phyloP scores from a whole-genome alignment of 2,888 invertebrate genomes.

The Macrosoma leucophasiata region DNA sequence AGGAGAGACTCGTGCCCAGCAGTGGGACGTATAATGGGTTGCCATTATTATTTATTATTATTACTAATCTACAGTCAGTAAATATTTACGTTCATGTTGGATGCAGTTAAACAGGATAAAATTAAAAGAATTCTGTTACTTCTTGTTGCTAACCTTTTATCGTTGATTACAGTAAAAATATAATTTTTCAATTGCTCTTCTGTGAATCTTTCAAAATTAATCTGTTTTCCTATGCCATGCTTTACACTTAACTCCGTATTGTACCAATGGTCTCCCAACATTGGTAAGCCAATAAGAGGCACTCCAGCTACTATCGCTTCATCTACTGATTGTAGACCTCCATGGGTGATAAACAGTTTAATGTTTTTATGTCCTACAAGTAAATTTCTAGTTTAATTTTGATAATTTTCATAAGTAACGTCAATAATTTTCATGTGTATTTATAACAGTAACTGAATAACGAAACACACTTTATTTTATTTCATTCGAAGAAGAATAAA shows the following conservation, averaged over 20 bases:
- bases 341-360: constrained; percentile 55
- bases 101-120: too few species aligned
- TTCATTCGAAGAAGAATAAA: background rate
- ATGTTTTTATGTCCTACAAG: constrained; percentile 54
- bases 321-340: constrained; percentile 55
- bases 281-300: constrained; percentile 53
- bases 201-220: constrained; percentile 36
- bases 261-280: constrained; percentile 50
- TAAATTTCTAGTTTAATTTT: constrained; percentile 3
- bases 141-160: constrained; percentile 9
- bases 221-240: constrained; percentile 37
- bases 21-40: too few species aligned
- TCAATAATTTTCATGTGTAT: too few species aligned
- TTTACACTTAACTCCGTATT: constrained; percentile 41
- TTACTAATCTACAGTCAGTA: too few species aligned
- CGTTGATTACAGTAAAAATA: constrained; percentile 10
- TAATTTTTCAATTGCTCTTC: constrained; percentile 27
- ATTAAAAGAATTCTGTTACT: too few species aligned
- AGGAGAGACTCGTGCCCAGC: too few species aligned
- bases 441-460: too few species aligned
- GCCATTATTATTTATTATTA: too few species aligned
- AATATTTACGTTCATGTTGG: too few species aligned
- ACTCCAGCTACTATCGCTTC: constrained; percentile 52
- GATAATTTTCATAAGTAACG: background rate
- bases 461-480: constrained; percentile 3